phyloP scores from a whole-genome alignment of 2,888 invertebrate genomes.

The Petrolisthes manimaculis region DNA sequence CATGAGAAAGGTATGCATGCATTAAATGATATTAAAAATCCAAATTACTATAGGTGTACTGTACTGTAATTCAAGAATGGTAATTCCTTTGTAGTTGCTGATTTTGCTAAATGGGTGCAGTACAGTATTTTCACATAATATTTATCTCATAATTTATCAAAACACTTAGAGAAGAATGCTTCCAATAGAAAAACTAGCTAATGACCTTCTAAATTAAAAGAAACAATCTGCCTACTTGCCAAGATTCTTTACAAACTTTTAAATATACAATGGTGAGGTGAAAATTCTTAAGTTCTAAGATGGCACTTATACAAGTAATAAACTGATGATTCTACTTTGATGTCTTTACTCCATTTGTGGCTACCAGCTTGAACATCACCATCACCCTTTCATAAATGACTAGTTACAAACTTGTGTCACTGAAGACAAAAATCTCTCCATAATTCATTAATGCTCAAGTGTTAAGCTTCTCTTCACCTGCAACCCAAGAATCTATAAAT shows the following conservation, averaged over 20 bases:
- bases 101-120: too few relatives aligned
- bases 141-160: too few relatives aligned
- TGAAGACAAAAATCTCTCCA: not conserved
- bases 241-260: conserved; percentile 28
- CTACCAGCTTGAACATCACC: conserved; percentile 22
- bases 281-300: conserved; percentile 4
- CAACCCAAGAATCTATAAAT: not conserved
- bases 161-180: too few relatives aligned
- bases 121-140: too few relatives aligned
- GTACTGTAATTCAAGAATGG: too few relatives aligned
- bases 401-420: conserved; percentile 24
- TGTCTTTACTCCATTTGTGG: not conserved
- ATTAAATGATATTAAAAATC: too few relatives aligned
- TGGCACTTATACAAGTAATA: conserved; percentile 11
- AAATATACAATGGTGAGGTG: not conserved
- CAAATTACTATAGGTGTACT: too few relatives aligned
- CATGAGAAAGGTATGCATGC: too few relatives aligned
- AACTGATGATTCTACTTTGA: not conserved
- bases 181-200: not conserved
- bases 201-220: not conserved
- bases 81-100: too few relatives aligned
- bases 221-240: conserved; percentile 40
- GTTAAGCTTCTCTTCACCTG: not conserved
- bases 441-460: not conserved
- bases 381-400: conserved; percentile 30